phyloP scores from a whole-genome alignment of 2,113 vertebrate species.

The Catharus bicknelli region DNA sequence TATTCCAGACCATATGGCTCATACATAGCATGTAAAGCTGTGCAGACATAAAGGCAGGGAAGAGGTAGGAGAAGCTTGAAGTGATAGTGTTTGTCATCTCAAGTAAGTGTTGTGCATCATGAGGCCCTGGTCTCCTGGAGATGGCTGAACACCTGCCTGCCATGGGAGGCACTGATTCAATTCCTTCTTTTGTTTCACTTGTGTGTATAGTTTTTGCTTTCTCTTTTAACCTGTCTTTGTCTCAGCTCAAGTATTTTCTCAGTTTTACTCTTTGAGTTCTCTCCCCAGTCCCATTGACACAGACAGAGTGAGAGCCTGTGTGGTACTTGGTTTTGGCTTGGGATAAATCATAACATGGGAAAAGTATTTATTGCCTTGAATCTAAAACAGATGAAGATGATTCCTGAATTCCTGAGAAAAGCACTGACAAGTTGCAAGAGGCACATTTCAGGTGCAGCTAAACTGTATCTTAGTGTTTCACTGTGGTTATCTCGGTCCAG shows the following conservation, averaged over 20 bases:
- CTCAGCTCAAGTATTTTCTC: background rate
- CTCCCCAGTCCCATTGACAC: too few relatives aligned
- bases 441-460: background rate
- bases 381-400: background rate
- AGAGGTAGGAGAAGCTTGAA: background rate
- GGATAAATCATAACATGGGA: background rate
- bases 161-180: background rate
- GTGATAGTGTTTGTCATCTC: accelerated
- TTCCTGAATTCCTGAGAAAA: background rate
- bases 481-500: background rate
- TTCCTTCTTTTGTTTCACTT: background rate
- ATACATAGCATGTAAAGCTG: accelerated
- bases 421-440: background rate
- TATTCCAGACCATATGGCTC: background rate
- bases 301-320: background rate
- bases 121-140: background rate
- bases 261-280: background rate
- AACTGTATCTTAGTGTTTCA: background rate
- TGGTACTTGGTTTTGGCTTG: background rate
- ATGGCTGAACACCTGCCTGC: background rate
- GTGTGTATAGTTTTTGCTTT: background rate
- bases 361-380: background rate
- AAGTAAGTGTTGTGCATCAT: accelerated
- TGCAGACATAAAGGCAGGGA: background rate
- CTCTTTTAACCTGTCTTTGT: background rate